phyloP scores from a whole-genome alignment of 2,113 vertebrate species.

The Dryoscopus gambensis region DNA sequence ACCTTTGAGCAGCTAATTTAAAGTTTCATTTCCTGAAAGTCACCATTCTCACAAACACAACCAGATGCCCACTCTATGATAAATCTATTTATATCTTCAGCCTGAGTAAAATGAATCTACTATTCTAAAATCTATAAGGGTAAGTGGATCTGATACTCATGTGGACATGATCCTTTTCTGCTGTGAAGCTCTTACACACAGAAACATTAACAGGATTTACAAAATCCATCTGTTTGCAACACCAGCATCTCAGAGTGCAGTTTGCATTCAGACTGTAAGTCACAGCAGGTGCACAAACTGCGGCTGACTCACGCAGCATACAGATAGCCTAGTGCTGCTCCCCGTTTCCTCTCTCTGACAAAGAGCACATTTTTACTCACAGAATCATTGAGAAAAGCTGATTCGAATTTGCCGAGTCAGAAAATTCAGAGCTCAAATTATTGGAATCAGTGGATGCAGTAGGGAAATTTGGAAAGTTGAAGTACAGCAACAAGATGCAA shows the following conservation, averaged over 20 bases:
- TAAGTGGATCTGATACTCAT: slow-evolving; percentile 39
- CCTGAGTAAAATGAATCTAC: not conserved
- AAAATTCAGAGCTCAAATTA: not conserved
- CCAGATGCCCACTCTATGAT: not conserved
- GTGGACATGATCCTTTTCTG: slow-evolving; percentile 20
- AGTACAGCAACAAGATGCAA: not conserved
- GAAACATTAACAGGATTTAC: slow-evolving; percentile 30
- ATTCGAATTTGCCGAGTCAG: not conserved
- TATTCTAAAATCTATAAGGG: not conserved
- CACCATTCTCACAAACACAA: not conserved
- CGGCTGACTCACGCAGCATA: not conserved
- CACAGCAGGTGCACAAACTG: slow-evolving; percentile 25
- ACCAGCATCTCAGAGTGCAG: not conserved
- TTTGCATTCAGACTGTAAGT: not conserved
- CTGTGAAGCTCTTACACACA: slow-evolving; percentile 18
- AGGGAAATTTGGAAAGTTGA: not conserved
- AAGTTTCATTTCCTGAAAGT: slow-evolving; percentile 54
- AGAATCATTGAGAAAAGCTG: not conserved
- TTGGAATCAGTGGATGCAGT: not conserved
- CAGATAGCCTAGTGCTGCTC: not conserved
- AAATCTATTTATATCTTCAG: slow-evolving; percentile 17
- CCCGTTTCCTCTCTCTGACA: not conserved
- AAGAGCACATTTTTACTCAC: not conserved
- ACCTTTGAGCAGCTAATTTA: not conserved
- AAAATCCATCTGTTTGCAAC: slow-evolving; percentile 55